Conservation (phyloP, 2,113 vertebrate genomes). For the Gymnobelideus leadbeateri region DNA sequence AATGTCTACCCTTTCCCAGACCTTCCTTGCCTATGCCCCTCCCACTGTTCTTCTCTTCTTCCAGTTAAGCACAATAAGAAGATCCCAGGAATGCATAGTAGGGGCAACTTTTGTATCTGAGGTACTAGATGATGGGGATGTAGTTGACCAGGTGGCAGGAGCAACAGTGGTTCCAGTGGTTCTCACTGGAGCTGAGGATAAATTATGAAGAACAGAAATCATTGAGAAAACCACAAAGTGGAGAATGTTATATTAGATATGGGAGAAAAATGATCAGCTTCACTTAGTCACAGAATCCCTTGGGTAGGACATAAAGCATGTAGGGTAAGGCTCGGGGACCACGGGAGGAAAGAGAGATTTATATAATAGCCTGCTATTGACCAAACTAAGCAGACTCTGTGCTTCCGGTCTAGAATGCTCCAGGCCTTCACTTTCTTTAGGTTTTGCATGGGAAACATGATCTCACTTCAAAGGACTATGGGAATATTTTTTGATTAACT, state of each 20-base stretch:
- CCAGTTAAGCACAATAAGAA: background rate
- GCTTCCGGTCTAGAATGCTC: background rate
- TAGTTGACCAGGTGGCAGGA: background rate
- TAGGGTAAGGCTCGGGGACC: too few relatives aligned
- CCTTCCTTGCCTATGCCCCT: background rate
- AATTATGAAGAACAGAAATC: background rate
- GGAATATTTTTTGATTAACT: too few relatives aligned
- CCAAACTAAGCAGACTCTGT: background rate
- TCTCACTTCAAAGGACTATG: background rate
- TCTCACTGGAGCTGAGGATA: background rate
- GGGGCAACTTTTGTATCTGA: background rate
- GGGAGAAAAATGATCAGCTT: background rate
- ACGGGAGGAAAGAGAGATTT: background rate
- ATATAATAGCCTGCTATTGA: background rate
- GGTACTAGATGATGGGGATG: background rate
- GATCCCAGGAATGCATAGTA: background rate
- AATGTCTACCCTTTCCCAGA: too few relatives aligned
- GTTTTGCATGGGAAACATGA: background rate
- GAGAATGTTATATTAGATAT: background rate
- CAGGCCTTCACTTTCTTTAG: background rate
- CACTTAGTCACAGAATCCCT: background rate
- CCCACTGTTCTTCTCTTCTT: background rate
- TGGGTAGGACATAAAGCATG: too few relatives aligned
- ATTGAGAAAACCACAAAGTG: background rate
- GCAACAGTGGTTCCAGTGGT: background rate